Conservation (phyloP, 35 echinoderm and acorn worm species). For the Ptychodera flava region DNA sequence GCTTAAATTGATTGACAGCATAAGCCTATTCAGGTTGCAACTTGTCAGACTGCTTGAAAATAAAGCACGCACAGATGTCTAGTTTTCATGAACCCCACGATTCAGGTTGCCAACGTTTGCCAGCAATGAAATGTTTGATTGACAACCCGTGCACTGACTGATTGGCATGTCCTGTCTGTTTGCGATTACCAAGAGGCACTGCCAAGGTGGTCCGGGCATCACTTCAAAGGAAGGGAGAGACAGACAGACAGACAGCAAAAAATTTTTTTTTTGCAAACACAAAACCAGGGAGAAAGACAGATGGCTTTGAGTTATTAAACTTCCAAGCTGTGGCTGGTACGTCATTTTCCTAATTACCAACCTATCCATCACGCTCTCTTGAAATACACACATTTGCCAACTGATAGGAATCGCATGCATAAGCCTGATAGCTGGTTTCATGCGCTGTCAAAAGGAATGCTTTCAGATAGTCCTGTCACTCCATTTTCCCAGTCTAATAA, state of each 20-base stretch:
- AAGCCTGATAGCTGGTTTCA: too few relatives aligned
- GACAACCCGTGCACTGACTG: not conserved
- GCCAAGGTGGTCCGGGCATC: not conserved
- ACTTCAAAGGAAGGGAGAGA: too few relatives aligned
- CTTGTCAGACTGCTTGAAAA: not conserved
- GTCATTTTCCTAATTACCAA: not conserved
- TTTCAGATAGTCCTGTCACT: too few relatives aligned
- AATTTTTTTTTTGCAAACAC: too few relatives aligned
- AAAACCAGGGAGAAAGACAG: not conserved
- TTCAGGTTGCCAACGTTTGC: too few relatives aligned
- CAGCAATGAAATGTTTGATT: too few relatives aligned
- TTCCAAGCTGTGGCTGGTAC: not conserved
- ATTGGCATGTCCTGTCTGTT: not conserved
- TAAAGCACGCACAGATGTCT: not conserved
- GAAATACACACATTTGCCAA: not conserved
- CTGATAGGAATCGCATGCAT: not conserved
- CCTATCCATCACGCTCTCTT: not conserved
- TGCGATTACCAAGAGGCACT: not conserved
- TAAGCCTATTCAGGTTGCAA: not conserved
- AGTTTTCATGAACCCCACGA: not conserved
- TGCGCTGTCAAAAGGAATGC: too few relatives aligned
- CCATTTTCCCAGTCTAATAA: too few relatives aligned
- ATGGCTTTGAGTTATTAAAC: not conserved
- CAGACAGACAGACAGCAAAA: too few relatives aligned
- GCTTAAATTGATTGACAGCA: not conserved